Evolutionary conservation across 2,797 vertebrate genomes (phyloP).

Genomic region (Tokudaia muenninki): DNA sequence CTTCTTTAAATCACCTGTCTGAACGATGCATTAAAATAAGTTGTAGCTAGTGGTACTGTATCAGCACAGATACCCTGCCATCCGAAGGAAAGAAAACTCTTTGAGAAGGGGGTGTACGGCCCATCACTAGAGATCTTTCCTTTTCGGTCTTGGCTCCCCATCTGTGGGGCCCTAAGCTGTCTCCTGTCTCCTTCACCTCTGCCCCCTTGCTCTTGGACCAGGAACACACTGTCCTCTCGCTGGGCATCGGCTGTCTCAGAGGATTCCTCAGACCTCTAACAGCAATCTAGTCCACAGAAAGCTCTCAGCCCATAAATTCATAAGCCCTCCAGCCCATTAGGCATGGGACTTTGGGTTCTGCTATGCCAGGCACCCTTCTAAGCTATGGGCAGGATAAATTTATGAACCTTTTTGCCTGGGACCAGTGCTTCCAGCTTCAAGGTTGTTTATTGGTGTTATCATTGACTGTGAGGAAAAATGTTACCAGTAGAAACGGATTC

Average conservation of each 20-base stretch:
- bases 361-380: background rate
- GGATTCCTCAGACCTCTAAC: background rate
- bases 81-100: background rate
- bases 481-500: background rate
- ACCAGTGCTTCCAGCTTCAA: background rate
- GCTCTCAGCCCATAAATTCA: background rate
- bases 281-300: background rate
- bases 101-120: too few species aligned
- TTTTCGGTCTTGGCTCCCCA: background rate
- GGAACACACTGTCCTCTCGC: background rate
- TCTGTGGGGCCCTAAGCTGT: too few species aligned
- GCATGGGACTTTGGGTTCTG: too few species aligned
- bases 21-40: too few species aligned
- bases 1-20: background rate
- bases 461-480: background rate
- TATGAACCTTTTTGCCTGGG: background rate
- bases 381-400: fast-evolving
- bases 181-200: too few species aligned
- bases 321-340: background rate
- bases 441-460: background rate
- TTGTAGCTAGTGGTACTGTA: background rate
- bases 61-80: background rate
- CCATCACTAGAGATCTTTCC: background rate
- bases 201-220: fast-evolving
- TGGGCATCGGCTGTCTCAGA: background rate